A percentile compares a stretch with the other conserved stretches of the same genome.
Evolutionary conservation across 2,888 invertebrate genomes (phyloP).

Genomic region (Amorpha juglandis): DNA sequence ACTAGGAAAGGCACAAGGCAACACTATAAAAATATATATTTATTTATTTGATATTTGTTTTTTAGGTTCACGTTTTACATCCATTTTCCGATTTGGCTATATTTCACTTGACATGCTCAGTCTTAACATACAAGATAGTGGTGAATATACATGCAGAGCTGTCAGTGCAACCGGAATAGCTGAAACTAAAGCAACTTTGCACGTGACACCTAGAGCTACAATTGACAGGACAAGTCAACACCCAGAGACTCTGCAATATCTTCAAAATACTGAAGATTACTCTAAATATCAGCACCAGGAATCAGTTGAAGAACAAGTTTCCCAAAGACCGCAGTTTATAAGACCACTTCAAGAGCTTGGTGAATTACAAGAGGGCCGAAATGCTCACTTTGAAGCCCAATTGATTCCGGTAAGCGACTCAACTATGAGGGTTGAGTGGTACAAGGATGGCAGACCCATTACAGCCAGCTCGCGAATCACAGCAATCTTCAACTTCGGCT

Average conservation of each 20-base stretch:
- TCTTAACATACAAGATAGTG: constrained; percentile 93
- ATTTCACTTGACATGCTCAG: constrained; percentile 96
- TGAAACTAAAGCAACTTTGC: constrained; percentile 92
- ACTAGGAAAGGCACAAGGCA: neutral
- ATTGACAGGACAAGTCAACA: constrained; percentile 95
- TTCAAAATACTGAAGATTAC: constrained; percentile 95
- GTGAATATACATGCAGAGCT: constrained; percentile 95
- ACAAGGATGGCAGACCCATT: constrained; percentile 96
- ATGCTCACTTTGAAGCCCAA: constrained; percentile 97
- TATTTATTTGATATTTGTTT: constrained; percentile 38
- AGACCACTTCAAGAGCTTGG: constrained; percentile 94
- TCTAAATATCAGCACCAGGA: constrained; percentile 93
- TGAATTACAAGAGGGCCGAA: constrained; percentile 94
- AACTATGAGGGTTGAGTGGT: constrained; percentile 97
- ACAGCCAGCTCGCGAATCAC: constrained; percentile 98
- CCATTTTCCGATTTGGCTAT: constrained; percentile 98
- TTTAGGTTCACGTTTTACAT: constrained; percentile 96
- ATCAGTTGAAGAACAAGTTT: constrained; percentile 91
- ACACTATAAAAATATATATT: neutral
- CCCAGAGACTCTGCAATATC: constrained; percentile 95
- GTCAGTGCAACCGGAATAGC: constrained; percentile 94
- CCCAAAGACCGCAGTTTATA: constrained; percentile 94
- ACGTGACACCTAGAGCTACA: constrained; percentile 91
- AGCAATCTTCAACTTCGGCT: constrained; percentile 99
- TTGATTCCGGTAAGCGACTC: constrained; percentile 96